These are phyloP conservation scores for Eulacestoma nigropectus DNA, from an alignment of 2,113 vertebrate genomes.

Conservation along the genomic window DNA sequence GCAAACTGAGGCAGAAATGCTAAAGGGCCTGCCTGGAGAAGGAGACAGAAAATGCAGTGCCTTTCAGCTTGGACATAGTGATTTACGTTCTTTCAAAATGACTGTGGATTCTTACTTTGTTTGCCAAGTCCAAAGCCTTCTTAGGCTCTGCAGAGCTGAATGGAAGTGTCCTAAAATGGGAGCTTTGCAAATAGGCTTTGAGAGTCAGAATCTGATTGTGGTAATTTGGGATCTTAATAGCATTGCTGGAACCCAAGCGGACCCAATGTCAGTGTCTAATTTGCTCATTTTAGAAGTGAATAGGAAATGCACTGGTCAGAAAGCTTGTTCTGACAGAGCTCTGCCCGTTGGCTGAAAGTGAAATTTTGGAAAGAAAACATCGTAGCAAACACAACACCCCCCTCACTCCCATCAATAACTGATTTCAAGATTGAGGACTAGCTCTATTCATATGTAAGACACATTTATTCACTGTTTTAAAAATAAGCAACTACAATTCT, in stretches of 20 bases:
- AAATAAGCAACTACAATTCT: not conserved
- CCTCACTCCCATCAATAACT: accelerated
- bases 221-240: not conserved
- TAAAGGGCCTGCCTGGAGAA: not conserved
- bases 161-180: not conserved
- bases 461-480: not conserved
- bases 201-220: not conserved
- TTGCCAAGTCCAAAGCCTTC: not conserved
- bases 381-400: not conserved
- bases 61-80: not conserved
- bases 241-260: not conserved
- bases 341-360: not conserved
- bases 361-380: not conserved
- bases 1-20: not conserved
- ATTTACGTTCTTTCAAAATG: not conserved
- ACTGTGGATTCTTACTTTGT: not conserved
- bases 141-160: not conserved
- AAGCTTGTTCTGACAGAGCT: not conserved
- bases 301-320: not conserved
- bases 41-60: not conserved
- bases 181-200: not conserved
- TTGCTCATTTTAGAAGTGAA: not conserved
- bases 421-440: not conserved
- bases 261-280: not conserved
- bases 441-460: not conserved